Percentiles rank a stretch among this genome's conserved stretches.
phyloP scores from a whole-genome alignment of 92 coral and sea anemone species.

The Epizoanthus ramosus region DNA sequence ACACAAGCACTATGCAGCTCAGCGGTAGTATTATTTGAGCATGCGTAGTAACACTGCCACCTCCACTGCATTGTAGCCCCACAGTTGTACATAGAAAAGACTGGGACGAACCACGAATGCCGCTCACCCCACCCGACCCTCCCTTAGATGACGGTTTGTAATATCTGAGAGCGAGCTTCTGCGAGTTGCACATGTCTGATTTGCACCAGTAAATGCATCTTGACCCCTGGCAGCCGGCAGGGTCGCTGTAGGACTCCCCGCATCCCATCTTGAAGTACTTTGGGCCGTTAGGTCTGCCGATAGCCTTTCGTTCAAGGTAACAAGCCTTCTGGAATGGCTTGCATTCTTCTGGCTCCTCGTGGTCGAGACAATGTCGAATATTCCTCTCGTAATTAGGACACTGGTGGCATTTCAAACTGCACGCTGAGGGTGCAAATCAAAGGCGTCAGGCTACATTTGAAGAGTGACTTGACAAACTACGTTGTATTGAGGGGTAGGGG shows the following conservation, averaged over 20 bases:
- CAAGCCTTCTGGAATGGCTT: conserved; percentile 31
- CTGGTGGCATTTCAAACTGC: conserved; percentile 24
- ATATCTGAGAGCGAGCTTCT: conserved; percentile 18
- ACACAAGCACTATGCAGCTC: background rate
- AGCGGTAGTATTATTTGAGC: conserved; percentile 10
- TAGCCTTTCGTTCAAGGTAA: conserved; percentile 33
- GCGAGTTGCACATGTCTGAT: conserved; percentile 24
- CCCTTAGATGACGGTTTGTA: conserved; percentile 25
- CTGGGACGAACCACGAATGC: background rate
- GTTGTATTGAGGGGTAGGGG: too few relatives aligned
- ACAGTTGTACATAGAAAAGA: conserved; percentile 11
- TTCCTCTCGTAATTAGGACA: conserved; percentile 12
- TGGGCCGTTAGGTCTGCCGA: conserved; percentile 36
- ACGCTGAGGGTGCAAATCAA: background rate
- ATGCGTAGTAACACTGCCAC: background rate
- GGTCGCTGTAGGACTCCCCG: conserved; percentile 40
- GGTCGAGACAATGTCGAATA: conserved; percentile 30
- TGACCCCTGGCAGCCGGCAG: conserved; percentile 30
- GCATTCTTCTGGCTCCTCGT: conserved; percentile 32
- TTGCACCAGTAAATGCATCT: conserved; percentile 40
- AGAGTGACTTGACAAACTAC: too few relatives aligned
- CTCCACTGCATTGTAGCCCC: conserved; percentile 21
- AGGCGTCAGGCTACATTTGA: too few relatives aligned
- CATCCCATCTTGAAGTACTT: conserved; percentile 43
- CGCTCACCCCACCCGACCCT: conserved; percentile 21